Base-by-base conservation (phyloP, 2,888 invertebrate genomes). In the Trichogramma dendrolimi region DNA sequence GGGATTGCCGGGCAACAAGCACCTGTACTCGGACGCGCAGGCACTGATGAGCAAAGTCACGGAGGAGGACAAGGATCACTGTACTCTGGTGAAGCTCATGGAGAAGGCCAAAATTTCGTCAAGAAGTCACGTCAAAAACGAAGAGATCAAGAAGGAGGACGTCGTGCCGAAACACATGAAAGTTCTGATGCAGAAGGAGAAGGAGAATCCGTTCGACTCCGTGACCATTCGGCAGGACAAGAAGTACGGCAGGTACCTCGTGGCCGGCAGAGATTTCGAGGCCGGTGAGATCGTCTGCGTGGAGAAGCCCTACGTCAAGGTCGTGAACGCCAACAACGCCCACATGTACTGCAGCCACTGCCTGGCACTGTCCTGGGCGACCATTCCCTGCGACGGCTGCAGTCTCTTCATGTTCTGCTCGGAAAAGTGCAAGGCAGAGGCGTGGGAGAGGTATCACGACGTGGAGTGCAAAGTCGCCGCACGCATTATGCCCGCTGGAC, bases 231-330 rank as follows among this genome's bases (percentile, higher is more conserved):
- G 51, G 10, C 82, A 82, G 61, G 82, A 79, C 40, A 70, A 83
- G 53, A 80, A 82, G 41, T 83, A 85, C 78, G 92, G 93, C 0
- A 83, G 92, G 52, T 87, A 87, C 75, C 80, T 93, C 4, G 79
- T 88, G 57, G 89, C 91, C 1, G 84, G 82, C 27, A 82, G 83
- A 64, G 83, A 88, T 72, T 86, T 92, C 61, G 75, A 80, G 67
- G 85, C 89, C 1, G 92, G 91, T 54, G 92, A 94, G 75, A 80
- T 93, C 4, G 75, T 96, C 46, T 87, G 85, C 1, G 81, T 88
- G 53, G 95, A 96, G 77, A 82, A 87, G 60, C 90, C 94, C 0
- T 94, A 87, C 74, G 82, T 85, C 39, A 81, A 84, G 3, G 79
- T 87, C 1, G 73, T 90, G 27, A 72, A 85, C 40, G 82, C 83